Evolutionary conservation across 2,797 vertebrate genomes (phyloP).

Genomic region (Helicolenus hilgendorfi): DNA sequence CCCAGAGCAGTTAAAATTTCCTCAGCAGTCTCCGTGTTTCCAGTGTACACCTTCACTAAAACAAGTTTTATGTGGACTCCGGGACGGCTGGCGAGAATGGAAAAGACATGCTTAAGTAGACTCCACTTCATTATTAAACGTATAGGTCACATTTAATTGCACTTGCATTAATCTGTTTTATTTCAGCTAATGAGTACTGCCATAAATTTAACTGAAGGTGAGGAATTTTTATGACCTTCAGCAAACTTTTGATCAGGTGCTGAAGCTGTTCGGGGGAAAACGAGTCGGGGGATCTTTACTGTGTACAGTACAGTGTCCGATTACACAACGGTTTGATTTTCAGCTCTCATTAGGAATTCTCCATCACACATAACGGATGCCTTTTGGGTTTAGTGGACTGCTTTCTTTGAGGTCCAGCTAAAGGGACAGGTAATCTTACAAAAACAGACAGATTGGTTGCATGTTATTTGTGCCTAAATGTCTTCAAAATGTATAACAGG

Average conservation of each 20-base stretch:
- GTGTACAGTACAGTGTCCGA: conserved; percentile 91
- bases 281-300: conserved; percentile 87
- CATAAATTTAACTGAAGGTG: conserved; percentile 91
- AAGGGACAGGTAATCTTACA: conserved; percentile 8
- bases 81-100: conserved; percentile 65
- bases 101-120: conserved; percentile 83
- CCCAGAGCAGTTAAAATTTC: conserved; percentile 48
- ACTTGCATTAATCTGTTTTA: conserved; percentile 91
- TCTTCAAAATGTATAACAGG: neutral
- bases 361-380: conserved; percentile 66
- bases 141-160: conserved; percentile 91
- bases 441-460: conserved; percentile 5
- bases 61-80: conserved; percentile 71
- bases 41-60: conserved; percentile 54
- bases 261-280: conserved; percentile 80
- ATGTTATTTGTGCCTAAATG: conserved; percentile 12
- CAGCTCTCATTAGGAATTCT: conserved; percentile 89
- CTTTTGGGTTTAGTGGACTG: conserved; percentile 44
- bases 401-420: conserved; percentile 37
- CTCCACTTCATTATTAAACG: conserved; percentile 84
- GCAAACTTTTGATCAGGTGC: conserved; percentile 92
- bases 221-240: conserved; percentile 92
- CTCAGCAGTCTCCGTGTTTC: conserved; percentile 54
- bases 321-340: conserved; percentile 89
- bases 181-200: conserved; percentile 91